Evolutionary conservation across 2,888 invertebrate genomes (phyloP).

Genomic region (Odontocerum albicorne): DNA sequence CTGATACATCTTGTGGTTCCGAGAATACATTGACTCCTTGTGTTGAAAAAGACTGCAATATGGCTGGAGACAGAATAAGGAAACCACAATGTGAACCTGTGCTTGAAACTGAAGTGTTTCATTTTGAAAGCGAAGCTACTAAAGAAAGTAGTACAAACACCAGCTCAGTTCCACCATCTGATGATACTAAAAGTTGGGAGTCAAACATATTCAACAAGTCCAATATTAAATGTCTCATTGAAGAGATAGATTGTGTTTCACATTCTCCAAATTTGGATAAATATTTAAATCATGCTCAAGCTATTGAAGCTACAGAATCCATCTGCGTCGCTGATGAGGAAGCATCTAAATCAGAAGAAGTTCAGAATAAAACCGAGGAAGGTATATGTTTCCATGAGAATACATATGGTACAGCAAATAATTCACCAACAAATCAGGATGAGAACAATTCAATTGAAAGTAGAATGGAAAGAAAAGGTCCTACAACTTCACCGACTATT

Average conservation of each 20-base stretch:
- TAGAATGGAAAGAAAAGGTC: conserved; percentile 39
- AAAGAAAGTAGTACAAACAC: conserved; percentile 7
- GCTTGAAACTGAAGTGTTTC: conserved; percentile 65
- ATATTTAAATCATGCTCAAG: conserved; percentile 50
- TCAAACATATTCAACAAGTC: conserved; percentile 26
- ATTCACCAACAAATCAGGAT: conserved; percentile 13
- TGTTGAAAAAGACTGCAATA: conserved; percentile 43
- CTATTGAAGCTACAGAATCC: conserved; percentile 57
- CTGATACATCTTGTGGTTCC: conserved; percentile 56
- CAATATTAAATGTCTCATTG: conserved; percentile 42
- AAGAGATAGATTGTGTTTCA: conserved; percentile 28
- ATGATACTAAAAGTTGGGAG: conserved; percentile 25
- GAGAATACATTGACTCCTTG: conserved; percentile 52
- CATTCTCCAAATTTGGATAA: conserved; percentile 47
- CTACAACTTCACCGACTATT: conserved; percentile 66
- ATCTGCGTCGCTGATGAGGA: conserved; percentile 39
- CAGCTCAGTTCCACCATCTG: conserved; percentile 3
- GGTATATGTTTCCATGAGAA: conserved; percentile 22
- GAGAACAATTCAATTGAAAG: conserved; percentile 32
- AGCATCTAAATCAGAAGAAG: conserved; percentile 38
- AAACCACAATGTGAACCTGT: conserved; percentile 12
- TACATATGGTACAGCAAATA: conserved; percentile 17
- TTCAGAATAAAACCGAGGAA: conserved; percentile 17
- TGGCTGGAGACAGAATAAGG: conserved; percentile 31
- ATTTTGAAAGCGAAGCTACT: conserved; percentile 68